Evolutionary conservation across 2,888 invertebrate species (phyloP).

Genomic region (Ptilodon capucinus): DNA sequence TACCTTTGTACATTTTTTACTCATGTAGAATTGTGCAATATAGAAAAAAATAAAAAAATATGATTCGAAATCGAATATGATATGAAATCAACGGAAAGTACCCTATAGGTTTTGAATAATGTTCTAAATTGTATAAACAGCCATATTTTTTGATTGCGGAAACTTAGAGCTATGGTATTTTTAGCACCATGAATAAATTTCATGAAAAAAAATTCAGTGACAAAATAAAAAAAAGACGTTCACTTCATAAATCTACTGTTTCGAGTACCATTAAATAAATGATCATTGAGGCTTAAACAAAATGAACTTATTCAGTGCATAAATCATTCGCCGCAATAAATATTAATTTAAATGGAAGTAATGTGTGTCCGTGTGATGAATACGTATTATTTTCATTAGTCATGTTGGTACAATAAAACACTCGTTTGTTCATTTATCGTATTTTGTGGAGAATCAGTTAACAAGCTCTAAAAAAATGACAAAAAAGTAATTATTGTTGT

Average conservation of each 20-base stretch:
- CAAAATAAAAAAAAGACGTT: background rate
- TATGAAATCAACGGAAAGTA: too few species aligned
- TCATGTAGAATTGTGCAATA: too few species aligned
- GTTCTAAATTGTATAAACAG: too few species aligned
- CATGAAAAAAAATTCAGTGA: too few species aligned
- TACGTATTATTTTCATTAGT: background rate
- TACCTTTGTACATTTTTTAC: too few species aligned
- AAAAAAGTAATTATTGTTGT: too few species aligned
- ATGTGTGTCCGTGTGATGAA: background rate
- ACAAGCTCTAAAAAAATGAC: background rate
- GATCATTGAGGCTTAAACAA: background rate
- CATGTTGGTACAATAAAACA: background rate
- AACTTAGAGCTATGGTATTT: too few species aligned
- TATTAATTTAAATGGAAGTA: constrained; percentile 1
- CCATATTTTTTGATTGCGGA: too few species aligned
- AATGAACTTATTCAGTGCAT: background rate
- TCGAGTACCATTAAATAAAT: background rate
- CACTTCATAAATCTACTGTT: background rate
- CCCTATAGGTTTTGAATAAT: too few species aligned
- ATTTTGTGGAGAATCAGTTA: background rate
- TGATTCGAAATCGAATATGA: too few species aligned
- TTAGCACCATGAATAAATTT: too few species aligned
- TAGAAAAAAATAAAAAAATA: too few species aligned
- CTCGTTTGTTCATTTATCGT: background rate
- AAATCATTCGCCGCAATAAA: background rate